phyloP scores from a whole-genome alignment of 2,797 vertebrate genomes.

The Xenopus petersii region DNA sequence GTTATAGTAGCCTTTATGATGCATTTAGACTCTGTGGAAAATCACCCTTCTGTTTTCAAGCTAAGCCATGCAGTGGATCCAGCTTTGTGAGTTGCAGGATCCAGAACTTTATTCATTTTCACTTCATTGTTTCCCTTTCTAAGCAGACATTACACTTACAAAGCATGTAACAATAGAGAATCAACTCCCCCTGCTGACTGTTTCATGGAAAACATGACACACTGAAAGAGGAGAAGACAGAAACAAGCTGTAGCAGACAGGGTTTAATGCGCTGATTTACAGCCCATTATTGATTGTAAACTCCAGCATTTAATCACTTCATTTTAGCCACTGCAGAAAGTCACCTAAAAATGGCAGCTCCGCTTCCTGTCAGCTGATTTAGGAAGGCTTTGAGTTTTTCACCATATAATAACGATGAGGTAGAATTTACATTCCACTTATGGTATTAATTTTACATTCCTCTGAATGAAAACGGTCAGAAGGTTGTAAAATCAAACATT shows the following conservation, averaged over 20 bases:
- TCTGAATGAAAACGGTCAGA: slow-evolving; percentile 73
- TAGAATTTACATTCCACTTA: slow-evolving; percentile 75
- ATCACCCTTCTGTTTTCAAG: too few species aligned
- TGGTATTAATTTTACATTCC: slow-evolving; percentile 79
- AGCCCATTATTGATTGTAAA: slow-evolving; percentile 70
- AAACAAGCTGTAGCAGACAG: slow-evolving; percentile 60
- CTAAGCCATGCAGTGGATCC: too few species aligned
- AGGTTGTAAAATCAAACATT: slow-evolving; percentile 80
- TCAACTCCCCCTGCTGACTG: slow-evolving; percentile 96
- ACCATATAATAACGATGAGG: slow-evolving; percentile 77
- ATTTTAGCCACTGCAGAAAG: slow-evolving; percentile 67
- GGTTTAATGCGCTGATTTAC: slow-evolving; percentile 70
- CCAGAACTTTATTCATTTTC: too few species aligned
- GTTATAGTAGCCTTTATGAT: too few species aligned
- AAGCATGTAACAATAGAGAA: slow-evolving; percentile 80
- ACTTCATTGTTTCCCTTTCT: too few species aligned
- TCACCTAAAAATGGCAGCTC: slow-evolving; percentile 61
- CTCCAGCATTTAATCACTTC: slow-evolving; percentile 70
- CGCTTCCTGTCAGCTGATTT: slow-evolving; percentile 75
- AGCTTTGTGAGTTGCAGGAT: too few species aligned
- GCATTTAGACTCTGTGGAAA: too few species aligned
- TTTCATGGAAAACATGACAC: slow-evolving; percentile 71
- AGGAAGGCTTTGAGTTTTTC: slow-evolving; percentile 67
- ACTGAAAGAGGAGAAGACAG: slow-evolving; percentile 54
- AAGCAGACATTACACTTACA: neutral